Percentiles rank a stretch among this genome's conserved stretches.
phyloP scores from a whole-genome alignment of 1,140 invertebrate species.

The Stegodyphus dumicola region DNA sequence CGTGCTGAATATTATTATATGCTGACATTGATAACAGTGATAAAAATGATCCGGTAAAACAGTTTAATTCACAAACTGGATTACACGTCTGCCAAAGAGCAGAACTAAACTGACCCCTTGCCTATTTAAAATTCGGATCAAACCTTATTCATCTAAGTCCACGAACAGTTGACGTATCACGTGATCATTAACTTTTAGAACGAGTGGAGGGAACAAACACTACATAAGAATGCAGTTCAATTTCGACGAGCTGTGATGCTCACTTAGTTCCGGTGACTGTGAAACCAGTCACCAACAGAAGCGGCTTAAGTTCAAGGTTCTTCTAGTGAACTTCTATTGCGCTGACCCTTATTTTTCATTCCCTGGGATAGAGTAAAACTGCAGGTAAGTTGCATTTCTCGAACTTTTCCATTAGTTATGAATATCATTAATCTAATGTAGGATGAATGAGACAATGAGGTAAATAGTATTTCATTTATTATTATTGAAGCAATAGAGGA shows the following conservation, averaged over 20 bases:
- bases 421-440: no score
- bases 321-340: background rate
- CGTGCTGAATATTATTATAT: no score
- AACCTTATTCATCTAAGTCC: background rate
- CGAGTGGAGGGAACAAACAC: slow-evolving; percentile 24
- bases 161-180: slow-evolving; percentile 6
- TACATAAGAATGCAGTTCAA: slow-evolving; percentile 35
- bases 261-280: background rate
- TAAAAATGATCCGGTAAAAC: no score
- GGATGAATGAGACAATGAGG: no score
- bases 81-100: no score
- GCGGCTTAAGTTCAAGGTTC: slow-evolving; percentile 32
- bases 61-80: no score
- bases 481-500: no score
- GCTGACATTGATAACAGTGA: no score
- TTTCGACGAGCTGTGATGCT: background rate
- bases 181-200: slow-evolving; percentile 4
- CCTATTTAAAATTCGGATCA: background rate
- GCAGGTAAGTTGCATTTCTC: no score
- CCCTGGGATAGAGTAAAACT: background rate
- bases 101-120: background rate
- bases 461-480: no score
- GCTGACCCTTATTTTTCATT: slow-evolving; percentile 26
- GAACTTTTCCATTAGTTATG: no score
- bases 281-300: slow-evolving; percentile 21